Conservation (phyloP, 2,888 invertebrate genomes). For the Oasisia sp. region DNA sequence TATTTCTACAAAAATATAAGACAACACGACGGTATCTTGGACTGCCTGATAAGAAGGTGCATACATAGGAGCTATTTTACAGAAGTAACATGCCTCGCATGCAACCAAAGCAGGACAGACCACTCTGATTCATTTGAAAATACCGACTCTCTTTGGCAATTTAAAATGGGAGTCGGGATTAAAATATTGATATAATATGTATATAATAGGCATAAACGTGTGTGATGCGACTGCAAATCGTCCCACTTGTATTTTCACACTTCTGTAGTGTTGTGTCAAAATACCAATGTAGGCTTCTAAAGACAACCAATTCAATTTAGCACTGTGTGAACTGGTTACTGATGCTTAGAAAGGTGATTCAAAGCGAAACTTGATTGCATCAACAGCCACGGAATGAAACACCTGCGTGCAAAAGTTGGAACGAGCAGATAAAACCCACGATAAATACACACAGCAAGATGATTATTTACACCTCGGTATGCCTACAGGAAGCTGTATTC, state of each 20-base stretch:
- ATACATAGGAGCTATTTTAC: background rate
- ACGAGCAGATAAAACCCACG: background rate
- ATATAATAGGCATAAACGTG: background rate
- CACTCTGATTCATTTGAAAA: background rate
- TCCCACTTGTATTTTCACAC: background rate
- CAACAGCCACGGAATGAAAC: background rate
- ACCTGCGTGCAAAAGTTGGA: background rate
- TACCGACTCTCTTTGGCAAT: background rate
- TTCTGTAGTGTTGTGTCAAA: background rate
- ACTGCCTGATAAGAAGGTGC: background rate
- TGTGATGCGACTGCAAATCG: background rate
- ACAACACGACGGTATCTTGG: background rate
- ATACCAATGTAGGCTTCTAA: background rate
- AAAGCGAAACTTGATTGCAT: background rate
- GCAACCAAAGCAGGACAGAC: background rate
- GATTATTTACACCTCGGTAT: background rate
- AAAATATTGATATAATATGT: background rate
- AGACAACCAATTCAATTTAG: background rate
- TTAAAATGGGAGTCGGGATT: background rate
- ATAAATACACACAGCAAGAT: background rate
- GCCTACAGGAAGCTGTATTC: background rate
- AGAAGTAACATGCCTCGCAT: background rate
- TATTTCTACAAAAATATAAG: conserved; percentile 14
- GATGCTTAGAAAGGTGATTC: too few relatives aligned
- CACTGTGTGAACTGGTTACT: background rate